Evolutionary conservation across 1,140 invertebrate genomes (phyloP), one percentile per base, ranked within the genome.

Genomic region (Drepana arcuata): DNA sequence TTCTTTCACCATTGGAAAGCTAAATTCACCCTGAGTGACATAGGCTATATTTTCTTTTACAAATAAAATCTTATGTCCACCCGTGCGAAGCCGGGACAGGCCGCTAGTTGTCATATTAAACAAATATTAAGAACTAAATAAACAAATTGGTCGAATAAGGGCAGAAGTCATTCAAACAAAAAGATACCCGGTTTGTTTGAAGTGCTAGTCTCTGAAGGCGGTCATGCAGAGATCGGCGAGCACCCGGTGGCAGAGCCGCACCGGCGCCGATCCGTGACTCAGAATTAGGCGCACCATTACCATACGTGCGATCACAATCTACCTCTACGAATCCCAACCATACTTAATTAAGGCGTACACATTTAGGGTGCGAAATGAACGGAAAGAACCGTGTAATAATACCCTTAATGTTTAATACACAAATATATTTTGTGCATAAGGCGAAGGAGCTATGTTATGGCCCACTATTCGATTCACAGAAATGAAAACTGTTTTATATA

Each of bases 331-430:
- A 65, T 64, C 59, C 64, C 56, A 48, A 53, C 59, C 57, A 37
- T 60, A 57, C 55, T 66, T 79, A 75, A 79, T 79, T 79, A 75
- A 70, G 51, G 59, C 56, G 41, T 63, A 62, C 48, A 61, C 47
- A 53, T 60, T 64, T 66, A 63, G 69, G 71, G 71, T 64, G 64
- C 62, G 56, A 64, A 69, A 46, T 58, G 47, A 57, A 68, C 45
- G 56, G 53, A 61, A 63, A 62, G 56, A 41, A 33, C 50, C 40
- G 16, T 53, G 48, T 67, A 60, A 62, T 59, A 61, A 64, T 52
- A 61, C 48, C 24, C 47, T 31, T 31, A 44, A 23, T 14, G 37
- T 27, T 44, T 13, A 24, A 47, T 38, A 34, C n/a, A n/a, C n/a
- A n/a, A n/a, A n/a, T n/a, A n/a, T 32, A 24, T 39, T 24, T 31